Evolutionary conservation across 2,888 invertebrate genomes (phyloP).

Genomic region (Pterobdella sp.): DNA sequence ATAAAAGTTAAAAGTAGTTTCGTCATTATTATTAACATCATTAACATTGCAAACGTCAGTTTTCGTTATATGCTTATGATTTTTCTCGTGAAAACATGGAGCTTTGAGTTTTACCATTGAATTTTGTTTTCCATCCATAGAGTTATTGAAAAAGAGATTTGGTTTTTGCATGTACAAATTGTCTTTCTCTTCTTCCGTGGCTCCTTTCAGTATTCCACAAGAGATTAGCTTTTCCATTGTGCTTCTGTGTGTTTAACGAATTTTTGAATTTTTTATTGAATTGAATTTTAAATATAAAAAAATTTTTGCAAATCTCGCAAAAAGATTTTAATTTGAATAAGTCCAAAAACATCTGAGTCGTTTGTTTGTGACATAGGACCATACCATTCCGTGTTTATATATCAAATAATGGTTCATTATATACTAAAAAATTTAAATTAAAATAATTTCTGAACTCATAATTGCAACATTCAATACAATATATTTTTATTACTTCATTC

Average conservation of each 20-base stretch:
- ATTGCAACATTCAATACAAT: too few species aligned
- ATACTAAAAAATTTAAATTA: too few species aligned
- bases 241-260: neutral
- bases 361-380: too few species aligned
- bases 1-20: neutral
- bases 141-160: neutral
- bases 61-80: neutral
- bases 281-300: neutral
- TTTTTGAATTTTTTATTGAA: neutral
- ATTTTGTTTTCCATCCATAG: neutral
- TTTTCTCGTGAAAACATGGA: neutral
- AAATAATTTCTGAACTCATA: too few species aligned
- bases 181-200: neutral
- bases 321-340: too few species aligned
- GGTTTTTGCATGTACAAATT: neutral
- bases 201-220: neutral
- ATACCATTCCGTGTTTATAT: too few species aligned
- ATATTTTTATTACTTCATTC: too few species aligned
- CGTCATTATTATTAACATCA: neutral
- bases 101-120: neutral
- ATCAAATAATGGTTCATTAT: too few species aligned
- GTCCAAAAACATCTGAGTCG: too few species aligned
- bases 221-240: neutral
- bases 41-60: neutral
- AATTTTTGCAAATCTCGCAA: neutral